Evolutionary conservation across 2,113 vertebrate genomes (phyloP), one percentile per base, ranked within the genome.

Genomic region (Suncus etruscus): DNA sequence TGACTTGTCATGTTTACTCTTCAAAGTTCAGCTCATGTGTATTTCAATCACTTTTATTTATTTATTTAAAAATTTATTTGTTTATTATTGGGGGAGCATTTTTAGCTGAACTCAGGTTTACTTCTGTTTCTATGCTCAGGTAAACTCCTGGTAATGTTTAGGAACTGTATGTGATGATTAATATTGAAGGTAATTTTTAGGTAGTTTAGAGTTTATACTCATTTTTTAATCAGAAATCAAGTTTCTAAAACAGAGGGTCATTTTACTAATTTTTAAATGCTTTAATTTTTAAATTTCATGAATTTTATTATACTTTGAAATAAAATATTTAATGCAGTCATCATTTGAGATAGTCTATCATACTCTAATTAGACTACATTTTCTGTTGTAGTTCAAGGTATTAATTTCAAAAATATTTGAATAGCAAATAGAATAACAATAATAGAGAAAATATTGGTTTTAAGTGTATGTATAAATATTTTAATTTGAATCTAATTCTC

Each of bases 401-500:
- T 24, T 83, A 86, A 61, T 61, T 90, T 93, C 72, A 83, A 0
- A 83, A 22, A 47, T 66, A 4, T 6, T 12, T 90, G 25, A 74
- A 83, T 4, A 39, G 24, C 70, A 15, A 93, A 7, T 72, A 68
- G 63, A 90, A 51, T 31, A 75, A 90, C 69, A 74, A 74, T 2
- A 1, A 12, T 45, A 85, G 58, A 83, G 68, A 15, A 81, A 61
- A 82, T 7, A 65, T 4, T 11, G 24, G 24, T 10, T 66, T 66
- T 69, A 69, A 29, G n/a, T 82, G 86, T 25, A 70, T 3, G 18
- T 48, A 16, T 39, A 73, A 72, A 31, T 66, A 14, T 29, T 69
- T 20, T 54, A 90, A 77, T 81, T 39, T 54, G n/a, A n/a, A n/a
- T 11, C 50, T 80, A 22, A 84, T 89, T 89, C 65, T 91, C 25